Percentiles rank a stretch among this genome's conserved stretches.
phyloP scores from a whole-genome alignment of 2,797 vertebrate genomes.

The Fringilla coelebs region DNA sequence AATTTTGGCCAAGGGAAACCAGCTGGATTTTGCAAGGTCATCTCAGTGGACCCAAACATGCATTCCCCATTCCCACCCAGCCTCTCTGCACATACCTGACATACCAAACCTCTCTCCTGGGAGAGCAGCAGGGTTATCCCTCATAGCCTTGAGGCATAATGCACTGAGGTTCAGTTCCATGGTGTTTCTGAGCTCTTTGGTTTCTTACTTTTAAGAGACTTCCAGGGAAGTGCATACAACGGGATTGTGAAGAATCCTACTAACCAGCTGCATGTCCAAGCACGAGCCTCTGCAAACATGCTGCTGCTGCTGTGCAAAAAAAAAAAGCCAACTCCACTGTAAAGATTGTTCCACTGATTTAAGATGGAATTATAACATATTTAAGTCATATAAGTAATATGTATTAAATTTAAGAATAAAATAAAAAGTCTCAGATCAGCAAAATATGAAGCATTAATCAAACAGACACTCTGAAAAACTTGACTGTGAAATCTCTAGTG shows the following conservation, averaged over 20 bases:
- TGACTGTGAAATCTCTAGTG: not conserved
- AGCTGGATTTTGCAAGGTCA: not conserved
- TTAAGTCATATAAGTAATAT: not conserved
- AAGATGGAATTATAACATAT: slow-evolving; percentile 16
- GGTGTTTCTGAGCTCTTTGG: not conserved
- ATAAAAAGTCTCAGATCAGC: slow-evolving; percentile 2
- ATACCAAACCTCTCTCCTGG: not conserved
- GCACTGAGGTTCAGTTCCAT: not conserved
- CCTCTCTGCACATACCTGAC: not conserved
- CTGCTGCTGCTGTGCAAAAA: not conserved
- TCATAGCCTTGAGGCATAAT: not conserved
- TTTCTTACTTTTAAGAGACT: not conserved
- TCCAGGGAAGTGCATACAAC: not conserved
- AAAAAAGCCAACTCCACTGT: not conserved
- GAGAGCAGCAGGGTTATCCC: not conserved
- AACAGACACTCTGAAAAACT: not conserved
- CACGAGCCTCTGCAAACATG: not conserved
- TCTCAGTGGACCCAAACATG: not conserved
- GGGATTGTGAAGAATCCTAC: not conserved
- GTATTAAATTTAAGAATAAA: slow-evolving; percentile 31
- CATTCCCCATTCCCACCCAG: not conserved
- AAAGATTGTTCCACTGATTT: not conserved
- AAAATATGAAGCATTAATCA: slow-evolving; percentile 36
- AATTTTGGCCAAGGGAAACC: not conserved
- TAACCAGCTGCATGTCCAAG: not conserved